A percentile compares a stretch with the other conserved stretches of the same genome.
phyloP scores from a whole-genome alignment of 92 coral and sea anemone genomes.

The Paramuricea clavata region DNA sequence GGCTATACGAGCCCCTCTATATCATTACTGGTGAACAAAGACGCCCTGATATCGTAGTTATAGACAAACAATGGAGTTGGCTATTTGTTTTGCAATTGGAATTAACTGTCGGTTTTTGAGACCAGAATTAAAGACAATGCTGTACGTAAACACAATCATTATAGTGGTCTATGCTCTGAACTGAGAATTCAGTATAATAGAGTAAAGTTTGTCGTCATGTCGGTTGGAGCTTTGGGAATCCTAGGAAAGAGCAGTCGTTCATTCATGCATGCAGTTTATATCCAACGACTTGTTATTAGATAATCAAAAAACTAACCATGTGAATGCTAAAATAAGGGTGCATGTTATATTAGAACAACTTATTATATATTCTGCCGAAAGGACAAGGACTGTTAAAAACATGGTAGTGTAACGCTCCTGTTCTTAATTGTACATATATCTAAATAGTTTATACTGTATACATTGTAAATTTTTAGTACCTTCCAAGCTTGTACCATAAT shows the following conservation, averaged over 20 bases:
- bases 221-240: conserved; percentile 3
- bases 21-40: conserved; percentile 16
- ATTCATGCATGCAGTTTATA: neutral
- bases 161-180: neutral
- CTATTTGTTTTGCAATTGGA: neutral
- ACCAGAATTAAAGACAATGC: conserved; percentile 29
- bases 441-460: neutral
- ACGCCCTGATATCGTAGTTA: conserved; percentile 25
- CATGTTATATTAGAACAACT: conserved; percentile 8
- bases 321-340: neutral
- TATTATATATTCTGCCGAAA: conserved; percentile 11
- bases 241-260: conserved; percentile 25
- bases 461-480: neutral
- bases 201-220: conserved; percentile 7
- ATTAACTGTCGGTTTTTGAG: conserved; percentile 26
- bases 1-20: conserved; percentile 33
- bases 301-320: neutral
- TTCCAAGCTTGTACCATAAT: neutral
- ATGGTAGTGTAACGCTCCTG: neutral
- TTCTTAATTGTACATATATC: neutral
- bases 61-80: neutral
- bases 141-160: conserved; percentile 15
- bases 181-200: conserved; percentile 5
- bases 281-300: neutral
- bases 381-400: neutral